Evolutionary conservation across 2,797 vertebrate species (phyloP), one percentile per base, ranked within the genome.

Genomic region (Sebastes melanostomus): DNA sequence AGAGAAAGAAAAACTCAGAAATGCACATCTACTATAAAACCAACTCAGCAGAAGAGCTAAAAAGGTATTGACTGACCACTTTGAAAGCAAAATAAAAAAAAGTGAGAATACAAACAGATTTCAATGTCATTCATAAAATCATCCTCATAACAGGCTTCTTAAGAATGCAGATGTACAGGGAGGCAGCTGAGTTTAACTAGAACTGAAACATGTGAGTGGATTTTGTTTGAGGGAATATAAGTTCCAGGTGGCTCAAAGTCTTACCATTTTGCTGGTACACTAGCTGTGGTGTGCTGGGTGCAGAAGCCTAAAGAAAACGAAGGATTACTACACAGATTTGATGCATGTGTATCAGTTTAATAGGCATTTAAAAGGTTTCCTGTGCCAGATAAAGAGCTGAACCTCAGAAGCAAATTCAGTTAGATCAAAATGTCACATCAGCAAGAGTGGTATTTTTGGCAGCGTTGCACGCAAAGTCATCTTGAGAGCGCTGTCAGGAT

Each of bases 261-360:
- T 91, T 94, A 99, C 98, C 98, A 0, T 99, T 99, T 89, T 99
- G 98, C 88, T 99, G 98, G 91, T 99, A 99, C 34, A 99, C 95
- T 0, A 96, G 95, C 66, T 97, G 96, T 34, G 96, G 96, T 58
- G 94, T 94, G 38, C 96, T 96, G 36, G 94, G 95, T 61, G 95
- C 92, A 8, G 95, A 94, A 63, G 93, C 94, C 93, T 94, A 61
- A 80, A 88, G 25, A 89, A 82, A 76, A 60, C 5, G 27, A 58
- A 60, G 59, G 8, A 72, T 84, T 71, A 84, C 67, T 72, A 76
- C 12, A 78, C 16, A 78, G 25, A 70, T 54, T 9, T 70, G 61
- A 71, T 61, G 25, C 65, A 66, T 29, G 50, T 54, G 52, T 5
- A 65, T 59, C 56, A 62, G 8, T 56, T 77, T 65, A 75, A 77